Evolutionary conservation across 2,797 vertebrate genomes (phyloP).

Genomic region (Fistularia commersonii): DNA sequence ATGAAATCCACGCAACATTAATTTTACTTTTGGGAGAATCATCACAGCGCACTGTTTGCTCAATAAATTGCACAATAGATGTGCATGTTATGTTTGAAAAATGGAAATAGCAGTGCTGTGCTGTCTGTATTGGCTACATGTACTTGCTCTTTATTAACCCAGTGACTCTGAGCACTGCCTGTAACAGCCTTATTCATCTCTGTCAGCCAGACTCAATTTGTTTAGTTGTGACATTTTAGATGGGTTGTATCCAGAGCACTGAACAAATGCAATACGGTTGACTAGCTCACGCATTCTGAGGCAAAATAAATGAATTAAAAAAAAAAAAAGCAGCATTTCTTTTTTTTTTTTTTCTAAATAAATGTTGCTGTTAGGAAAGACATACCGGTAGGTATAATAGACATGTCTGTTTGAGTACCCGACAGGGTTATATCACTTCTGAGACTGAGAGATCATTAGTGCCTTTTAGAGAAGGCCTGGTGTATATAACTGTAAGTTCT

Average conservation of each 20-base stretch:
- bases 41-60: too few relatives aligned
- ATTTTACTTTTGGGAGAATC: too few relatives aligned
- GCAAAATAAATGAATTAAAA: slow-evolving; percentile 12
- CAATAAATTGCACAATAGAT: background rate
- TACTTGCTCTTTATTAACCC: slow-evolving; percentile 50
- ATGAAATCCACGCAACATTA: too few relatives aligned
- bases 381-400: slow-evolving; percentile 33
- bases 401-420: background rate
- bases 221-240: slow-evolving; percentile 55
- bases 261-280: slow-evolving; percentile 20
- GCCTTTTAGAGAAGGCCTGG: slow-evolving; percentile 9
- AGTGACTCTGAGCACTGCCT: slow-evolving; percentile 25
- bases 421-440: too few relatives aligned
- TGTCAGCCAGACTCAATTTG: slow-evolving; percentile 46
- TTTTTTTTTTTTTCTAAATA: slow-evolving; percentile 8
- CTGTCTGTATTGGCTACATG: too few relatives aligned
- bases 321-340: background rate
- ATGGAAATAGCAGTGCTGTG: slow-evolving; percentile 7
- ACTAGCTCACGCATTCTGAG: slow-evolving; percentile 54
- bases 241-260: slow-evolving; percentile 24
- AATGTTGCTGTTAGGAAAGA: slow-evolving; percentile 1
- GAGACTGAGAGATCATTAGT: slow-evolving; percentile 43
- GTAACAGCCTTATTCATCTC: slow-evolving; percentile 47
- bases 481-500: slow-evolving; percentile 6
- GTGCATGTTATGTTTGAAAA: slow-evolving; percentile 25